Conservation (phyloP, 2,797 vertebrate genomes). For the Anas bernieri region DNA sequence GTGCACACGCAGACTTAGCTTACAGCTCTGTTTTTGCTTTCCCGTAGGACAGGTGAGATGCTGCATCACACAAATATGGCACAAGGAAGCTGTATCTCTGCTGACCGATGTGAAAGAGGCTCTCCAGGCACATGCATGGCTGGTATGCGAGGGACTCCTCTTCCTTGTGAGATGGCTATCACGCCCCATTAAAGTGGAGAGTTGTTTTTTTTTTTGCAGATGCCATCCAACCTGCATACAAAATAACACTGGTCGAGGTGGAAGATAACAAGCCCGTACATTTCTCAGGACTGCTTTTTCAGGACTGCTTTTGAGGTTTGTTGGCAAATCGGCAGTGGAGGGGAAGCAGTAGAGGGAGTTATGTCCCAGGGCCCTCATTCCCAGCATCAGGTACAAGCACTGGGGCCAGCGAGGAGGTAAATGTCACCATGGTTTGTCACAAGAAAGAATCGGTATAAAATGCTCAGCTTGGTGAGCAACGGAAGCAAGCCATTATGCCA, state of each 20-base stretch:
- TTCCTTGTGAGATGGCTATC: background rate
- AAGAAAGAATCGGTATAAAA: background rate
- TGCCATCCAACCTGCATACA: background rate
- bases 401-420: background rate
- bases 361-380: background rate
- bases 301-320: background rate
- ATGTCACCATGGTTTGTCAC: background rate
- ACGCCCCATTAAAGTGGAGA: background rate
- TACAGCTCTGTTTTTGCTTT: background rate
- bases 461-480: background rate
- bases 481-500: background rate
- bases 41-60: background rate
- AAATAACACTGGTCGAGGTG: background rate
- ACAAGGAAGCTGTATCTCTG: background rate
- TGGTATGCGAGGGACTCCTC: background rate
- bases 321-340: background rate
- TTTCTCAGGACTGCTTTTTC: background rate
- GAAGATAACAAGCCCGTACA: background rate
- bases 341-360: background rate
- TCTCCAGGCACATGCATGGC: background rate
- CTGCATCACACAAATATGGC: background rate
- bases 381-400: background rate
- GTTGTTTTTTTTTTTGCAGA: background rate
- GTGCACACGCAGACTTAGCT: background rate
- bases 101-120: rapidly evolving